Conservation (phyloP, 2,797 vertebrate species). For the Muscicapa comitata region DNA sequence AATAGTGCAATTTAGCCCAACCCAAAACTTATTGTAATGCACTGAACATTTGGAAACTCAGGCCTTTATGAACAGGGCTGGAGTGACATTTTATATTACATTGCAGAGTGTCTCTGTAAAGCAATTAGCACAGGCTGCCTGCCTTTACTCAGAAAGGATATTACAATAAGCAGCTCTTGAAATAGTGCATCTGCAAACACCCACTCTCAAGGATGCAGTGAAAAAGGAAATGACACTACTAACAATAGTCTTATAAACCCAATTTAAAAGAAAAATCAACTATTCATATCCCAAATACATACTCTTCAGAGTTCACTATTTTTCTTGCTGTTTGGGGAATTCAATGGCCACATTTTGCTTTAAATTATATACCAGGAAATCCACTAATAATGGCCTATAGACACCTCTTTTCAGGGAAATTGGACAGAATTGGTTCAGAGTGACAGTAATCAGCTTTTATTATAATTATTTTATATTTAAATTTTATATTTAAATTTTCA, state of each 20-base stretch:
- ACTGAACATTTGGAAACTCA: neutral
- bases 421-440: neutral
- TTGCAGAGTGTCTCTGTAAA: neutral
- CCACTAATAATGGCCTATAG: neutral
- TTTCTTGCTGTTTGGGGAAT: neutral
- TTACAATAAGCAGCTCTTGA: neutral
- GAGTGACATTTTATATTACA: conserved; percentile 8
- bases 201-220: neutral
- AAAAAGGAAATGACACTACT: neutral
- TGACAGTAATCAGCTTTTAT: neutral
- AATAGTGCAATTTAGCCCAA: conserved; percentile 63
- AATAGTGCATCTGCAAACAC: neutral
- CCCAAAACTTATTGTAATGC: conserved; percentile 43
- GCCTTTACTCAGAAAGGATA: neutral
- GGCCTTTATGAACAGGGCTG: conserved; percentile 16
- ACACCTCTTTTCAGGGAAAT: neutral
- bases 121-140: conserved; percentile 37
- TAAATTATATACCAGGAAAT: neutral
- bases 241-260: neutral
- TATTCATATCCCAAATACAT: neutral
- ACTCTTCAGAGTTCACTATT: neutral
- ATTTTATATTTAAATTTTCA: neutral
- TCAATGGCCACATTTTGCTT: neutral
- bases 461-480: neutral
- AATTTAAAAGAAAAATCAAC: neutral